Evolutionary conservation across 2,888 invertebrate genomes (phyloP).

Genomic region (Platerodrilus igneus): DNA sequence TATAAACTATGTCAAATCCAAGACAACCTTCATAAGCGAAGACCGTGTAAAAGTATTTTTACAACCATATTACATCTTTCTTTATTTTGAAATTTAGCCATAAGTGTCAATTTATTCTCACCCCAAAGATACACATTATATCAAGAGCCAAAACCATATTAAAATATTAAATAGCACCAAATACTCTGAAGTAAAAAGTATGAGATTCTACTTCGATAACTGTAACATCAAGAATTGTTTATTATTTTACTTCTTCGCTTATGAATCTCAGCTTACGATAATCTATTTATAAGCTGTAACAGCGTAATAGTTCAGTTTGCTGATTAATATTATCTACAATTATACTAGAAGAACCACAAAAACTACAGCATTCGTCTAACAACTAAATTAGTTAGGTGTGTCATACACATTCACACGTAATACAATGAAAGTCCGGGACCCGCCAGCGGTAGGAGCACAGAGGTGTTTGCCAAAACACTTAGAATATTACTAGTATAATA

Average conservation of each 20-base stretch:
- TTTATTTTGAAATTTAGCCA: too few species aligned
- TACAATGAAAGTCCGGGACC: slow-evolving; percentile 40
- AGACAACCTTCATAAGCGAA: slow-evolving; percentile 18
- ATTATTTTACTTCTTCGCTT: slow-evolving; percentile 12
- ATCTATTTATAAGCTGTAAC: slow-evolving; percentile 22
- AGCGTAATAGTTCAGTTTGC: slow-evolving; percentile 24
- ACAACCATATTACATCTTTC: too few species aligned
- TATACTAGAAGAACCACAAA: slow-evolving; percentile 47
- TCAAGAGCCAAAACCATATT: too few species aligned
- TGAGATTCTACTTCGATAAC: too few species aligned
- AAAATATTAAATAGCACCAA: too few species aligned
- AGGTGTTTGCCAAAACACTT: slow-evolving; percentile 23
- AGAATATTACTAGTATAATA: slow-evolving; percentile 25
- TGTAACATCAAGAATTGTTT: too few species aligned
- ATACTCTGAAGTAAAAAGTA: too few species aligned
- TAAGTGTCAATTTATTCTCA: too few species aligned
- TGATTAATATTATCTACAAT: slow-evolving; percentile 29
- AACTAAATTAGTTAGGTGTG: slow-evolving; percentile 42
- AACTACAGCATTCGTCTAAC: slow-evolving; percentile 48
- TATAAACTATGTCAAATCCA: slow-evolving; percentile 14
- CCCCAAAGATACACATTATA: too few species aligned
- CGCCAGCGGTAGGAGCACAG: slow-evolving; percentile 32
- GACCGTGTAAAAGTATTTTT: too few species aligned
- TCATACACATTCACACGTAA: slow-evolving; percentile 33
- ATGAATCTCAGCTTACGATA: slow-evolving; percentile 14